phyloP scores from a whole-genome alignment of 2,797 vertebrate species.

The Eupleurogrammus muticus region DNA sequence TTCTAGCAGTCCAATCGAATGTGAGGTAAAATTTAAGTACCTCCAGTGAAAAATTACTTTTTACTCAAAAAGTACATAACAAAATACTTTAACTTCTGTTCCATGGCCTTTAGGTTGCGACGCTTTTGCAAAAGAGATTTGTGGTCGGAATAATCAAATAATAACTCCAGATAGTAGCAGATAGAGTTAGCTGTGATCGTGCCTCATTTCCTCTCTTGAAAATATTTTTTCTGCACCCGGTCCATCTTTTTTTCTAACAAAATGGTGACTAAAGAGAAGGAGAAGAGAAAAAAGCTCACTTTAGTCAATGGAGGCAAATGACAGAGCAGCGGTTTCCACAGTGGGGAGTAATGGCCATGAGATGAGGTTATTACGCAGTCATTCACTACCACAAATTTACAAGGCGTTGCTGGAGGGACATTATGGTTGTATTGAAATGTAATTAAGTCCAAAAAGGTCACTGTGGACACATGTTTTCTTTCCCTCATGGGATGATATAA shows the following conservation, averaged over 20 bases:
- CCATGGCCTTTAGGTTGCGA: constrained; percentile 66
- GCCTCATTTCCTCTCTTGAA: not conserved
- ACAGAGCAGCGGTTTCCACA: constrained; percentile 54
- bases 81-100: no score
- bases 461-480: constrained; percentile 7
- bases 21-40: no score
- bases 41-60: no score
- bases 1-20: no score
- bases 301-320: constrained; percentile 52
- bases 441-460: constrained; percentile 42
- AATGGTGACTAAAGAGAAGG: constrained; percentile 4
- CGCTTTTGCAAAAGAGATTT: constrained; percentile 54
- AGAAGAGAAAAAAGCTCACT: constrained; percentile 27
- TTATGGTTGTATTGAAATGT: constrained; percentile 45
- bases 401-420: constrained; percentile 24
- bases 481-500: constrained; percentile 8
- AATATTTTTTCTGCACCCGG: not conserved
- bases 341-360: constrained; percentile 47
- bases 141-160: constrained; percentile 51
- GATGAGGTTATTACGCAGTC: constrained; percentile 63
- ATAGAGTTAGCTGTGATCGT: constrained; percentile 24
- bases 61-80: no score
- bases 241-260: constrained; percentile 5
- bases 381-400: constrained; percentile 46
- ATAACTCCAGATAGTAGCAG: constrained; percentile 15